Conservation (phyloP, 2,888 invertebrate species). For the Chrysopilus asiliformis region DNA sequence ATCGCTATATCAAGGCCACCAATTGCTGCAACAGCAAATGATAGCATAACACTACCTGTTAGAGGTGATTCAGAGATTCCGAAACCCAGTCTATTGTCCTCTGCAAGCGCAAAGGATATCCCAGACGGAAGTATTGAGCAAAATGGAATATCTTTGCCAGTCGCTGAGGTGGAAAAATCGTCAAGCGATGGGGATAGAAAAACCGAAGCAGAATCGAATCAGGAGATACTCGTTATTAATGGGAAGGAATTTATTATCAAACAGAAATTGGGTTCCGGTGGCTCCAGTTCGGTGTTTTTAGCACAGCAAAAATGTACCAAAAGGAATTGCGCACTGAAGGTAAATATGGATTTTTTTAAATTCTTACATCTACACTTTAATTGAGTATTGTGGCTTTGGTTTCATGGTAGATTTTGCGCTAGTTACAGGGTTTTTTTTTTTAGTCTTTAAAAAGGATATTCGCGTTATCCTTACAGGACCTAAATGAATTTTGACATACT, state of each 20-base stretch:
- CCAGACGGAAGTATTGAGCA: background rate
- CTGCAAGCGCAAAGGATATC: too few species aligned
- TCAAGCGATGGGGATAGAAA: too few species aligned
- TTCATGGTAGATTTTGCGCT: too few species aligned
- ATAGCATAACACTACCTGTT: conserved; percentile 27
- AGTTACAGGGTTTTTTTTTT: too few species aligned
- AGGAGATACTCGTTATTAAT: conserved; percentile 49
- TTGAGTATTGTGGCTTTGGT: too few species aligned
- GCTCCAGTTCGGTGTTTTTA: conserved; percentile 67
- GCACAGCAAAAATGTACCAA: conserved; percentile 24
- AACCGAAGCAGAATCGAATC: too few species aligned
- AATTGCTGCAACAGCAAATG: conserved; percentile 20
- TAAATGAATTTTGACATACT: too few species aligned
- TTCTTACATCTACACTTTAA: too few species aligned
- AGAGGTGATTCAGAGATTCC: conserved; percentile 19
- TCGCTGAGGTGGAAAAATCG: conserved; percentile 20
- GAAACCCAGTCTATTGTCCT: too few species aligned
- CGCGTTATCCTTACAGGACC: too few species aligned
- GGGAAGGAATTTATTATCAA: conserved; percentile 57
- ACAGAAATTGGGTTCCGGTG: conserved; percentile 72
- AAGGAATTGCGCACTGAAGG: conserved; percentile 29
- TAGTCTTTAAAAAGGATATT: too few species aligned
- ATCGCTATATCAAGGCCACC: conserved; percentile 29
- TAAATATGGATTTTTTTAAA: conserved; percentile 14
- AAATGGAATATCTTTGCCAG: too few species aligned